Evolutionary conservation across 2,888 invertebrate genomes (phyloP).

Genomic region (Pandemis heparana): DNA sequence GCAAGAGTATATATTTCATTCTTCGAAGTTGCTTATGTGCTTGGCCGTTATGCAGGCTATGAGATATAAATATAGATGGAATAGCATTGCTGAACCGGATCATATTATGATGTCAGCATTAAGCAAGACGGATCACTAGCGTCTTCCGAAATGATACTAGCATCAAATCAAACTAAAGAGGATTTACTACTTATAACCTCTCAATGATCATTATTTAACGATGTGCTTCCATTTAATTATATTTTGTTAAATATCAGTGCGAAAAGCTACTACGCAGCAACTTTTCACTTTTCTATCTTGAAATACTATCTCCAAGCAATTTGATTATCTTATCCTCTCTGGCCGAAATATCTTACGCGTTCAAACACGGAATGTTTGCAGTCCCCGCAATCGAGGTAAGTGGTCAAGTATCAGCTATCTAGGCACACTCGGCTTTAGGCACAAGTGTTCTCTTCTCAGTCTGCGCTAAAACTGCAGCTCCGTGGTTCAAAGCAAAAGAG

Average conservation of each 20-base stretch:
- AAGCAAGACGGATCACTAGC: conserved; percentile 25
- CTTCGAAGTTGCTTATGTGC: conserved; percentile 12
- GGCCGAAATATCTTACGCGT: conserved; percentile 46
- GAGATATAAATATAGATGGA: conserved; percentile 31
- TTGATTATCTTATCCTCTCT: conserved; percentile 48
- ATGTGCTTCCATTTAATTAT: not conserved
- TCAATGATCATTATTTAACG: not conserved
- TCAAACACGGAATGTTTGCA: conserved; percentile 56
- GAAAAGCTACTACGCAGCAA: not conserved
- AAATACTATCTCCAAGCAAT: conserved; percentile 47
- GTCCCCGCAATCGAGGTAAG: conserved; percentile 57
- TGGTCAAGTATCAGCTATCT: conserved; percentile 57
- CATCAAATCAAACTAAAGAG: not conserved
- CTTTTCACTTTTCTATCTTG: not conserved
- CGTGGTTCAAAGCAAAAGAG: conserved; percentile 33
- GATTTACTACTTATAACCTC: not conserved
- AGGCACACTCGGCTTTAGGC: conserved; percentile 41
- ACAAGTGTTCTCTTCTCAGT: conserved; percentile 42
- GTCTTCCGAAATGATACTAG: conserved; percentile 18
- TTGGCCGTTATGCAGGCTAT: conserved; percentile 18
- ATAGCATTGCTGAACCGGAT: conserved; percentile 32
- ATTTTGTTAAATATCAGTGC: not conserved
- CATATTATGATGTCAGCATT: conserved; percentile 40
- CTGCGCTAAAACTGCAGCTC: conserved; percentile 23
- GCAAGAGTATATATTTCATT: conserved; percentile 33